phyloP scores from a whole-genome alignment of 2,888 invertebrate species.

The Plagodis dolabraria region DNA sequence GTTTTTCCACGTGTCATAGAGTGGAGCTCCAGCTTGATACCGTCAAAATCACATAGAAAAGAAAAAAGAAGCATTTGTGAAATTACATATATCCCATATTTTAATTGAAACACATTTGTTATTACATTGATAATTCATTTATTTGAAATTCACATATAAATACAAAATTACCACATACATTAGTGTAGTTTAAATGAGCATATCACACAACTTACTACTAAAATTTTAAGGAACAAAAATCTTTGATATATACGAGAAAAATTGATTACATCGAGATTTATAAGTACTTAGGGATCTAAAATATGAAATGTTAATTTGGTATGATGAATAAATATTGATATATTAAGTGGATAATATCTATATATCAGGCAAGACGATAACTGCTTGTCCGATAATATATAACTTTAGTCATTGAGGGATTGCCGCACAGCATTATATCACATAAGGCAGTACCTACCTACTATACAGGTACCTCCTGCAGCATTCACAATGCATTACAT shows the following conservation, averaged over 20 bases:
- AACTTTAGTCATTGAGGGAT: slow-evolving; percentile 1
- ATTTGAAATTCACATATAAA: slow-evolving; percentile 57
- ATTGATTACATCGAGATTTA: slow-evolving; percentile 17
- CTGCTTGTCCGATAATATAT: slow-evolving; percentile 33
- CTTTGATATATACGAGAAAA: slow-evolving; percentile 13
- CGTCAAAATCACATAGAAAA: no score
- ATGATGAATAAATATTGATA: slow-evolving; percentile 39
- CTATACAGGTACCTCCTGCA: not conserved
- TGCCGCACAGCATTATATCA: slow-evolving; percentile 20
- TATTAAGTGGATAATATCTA: slow-evolving; percentile 12
- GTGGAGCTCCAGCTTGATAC: no score
- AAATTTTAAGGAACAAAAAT: slow-evolving; percentile 40
- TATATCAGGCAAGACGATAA: slow-evolving; percentile 36
- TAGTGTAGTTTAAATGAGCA: slow-evolving; percentile 28
- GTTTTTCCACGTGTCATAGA: no score
- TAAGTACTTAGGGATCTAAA: slow-evolving; percentile 12
- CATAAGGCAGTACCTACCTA: slow-evolving; percentile 8
- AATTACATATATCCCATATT: no score
- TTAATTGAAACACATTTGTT: slow-evolving; percentile 10
- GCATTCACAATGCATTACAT: slow-evolving; percentile 26
- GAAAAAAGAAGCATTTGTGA: no score
- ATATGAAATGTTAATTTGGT: slow-evolving; percentile 18
- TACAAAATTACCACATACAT: slow-evolving; percentile 50
- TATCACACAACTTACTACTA: slow-evolving; percentile 34
- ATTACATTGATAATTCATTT: slow-evolving; percentile 44